Base-by-base conservation (phyloP, 1,140 invertebrate genomes). In the Drosophila leontia region DNA sequence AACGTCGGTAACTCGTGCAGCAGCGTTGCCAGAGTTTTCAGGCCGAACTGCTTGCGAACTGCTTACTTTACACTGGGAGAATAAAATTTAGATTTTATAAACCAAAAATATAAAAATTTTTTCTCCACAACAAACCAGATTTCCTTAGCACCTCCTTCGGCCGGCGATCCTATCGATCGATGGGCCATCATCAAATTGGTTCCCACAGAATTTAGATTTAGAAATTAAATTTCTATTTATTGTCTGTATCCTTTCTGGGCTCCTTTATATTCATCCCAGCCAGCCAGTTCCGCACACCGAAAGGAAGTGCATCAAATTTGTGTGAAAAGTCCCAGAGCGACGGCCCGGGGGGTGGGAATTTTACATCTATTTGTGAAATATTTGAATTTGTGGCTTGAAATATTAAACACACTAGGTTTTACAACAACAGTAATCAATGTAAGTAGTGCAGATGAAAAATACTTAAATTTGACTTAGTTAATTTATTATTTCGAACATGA, bases 151-250 rank as follows among this genome's bases (percentile, higher is more conserved):
- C 61, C 53, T 69, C 67, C 35, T 70, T 37, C 15, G 72, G 71
- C 57, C 72, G 63, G 51, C 61, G 85, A 88, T 87, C 72, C 70
- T 90, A 87, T 88, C 80, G 78, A 42, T 59, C 70, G 85, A 81
- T 84, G 85, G 84, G 74, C 74, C 85, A 77, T 78, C 81, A 88
- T 78, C 74, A 88, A 88, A 88, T 88, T 88, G 84, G 82, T 77
- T 78, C 51, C 63, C 63, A 67, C 63, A 44, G 60, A 77, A 80
- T 69, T 75, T 57, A 81, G 75, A 88, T 88, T 88, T 88, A 84
- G 84, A 88, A 88, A 80, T 88, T 88, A 88, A 85, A 88, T 88
- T 88, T 88, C 85, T 81, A 81, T 64, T 68, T 70, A 76, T 82
- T 82, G 83, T 86, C 64, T 77, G 80, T 60, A 72, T 72, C 69